Base-by-base conservation (phyloP, 2,113 vertebrate species). In the Smithornis capensis region DNA sequence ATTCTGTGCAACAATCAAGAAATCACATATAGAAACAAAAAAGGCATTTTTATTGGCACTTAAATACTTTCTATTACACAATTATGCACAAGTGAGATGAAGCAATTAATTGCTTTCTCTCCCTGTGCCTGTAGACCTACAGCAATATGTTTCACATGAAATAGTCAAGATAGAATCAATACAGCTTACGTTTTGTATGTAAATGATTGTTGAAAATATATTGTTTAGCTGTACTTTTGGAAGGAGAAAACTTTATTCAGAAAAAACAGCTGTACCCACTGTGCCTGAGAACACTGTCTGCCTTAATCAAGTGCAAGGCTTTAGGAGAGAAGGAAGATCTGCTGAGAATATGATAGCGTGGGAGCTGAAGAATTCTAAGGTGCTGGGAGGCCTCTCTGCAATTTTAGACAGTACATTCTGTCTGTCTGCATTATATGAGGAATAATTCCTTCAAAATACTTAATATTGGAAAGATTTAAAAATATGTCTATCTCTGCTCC, bases 81-180 rank as follows among this genome's bases (percentile, higher is more conserved):
- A 56, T 92, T 62, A 83, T 19, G 9, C n/a, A 64, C 23, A 65
- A 67, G 45, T 75, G 47, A 91, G 37, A 56, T 87, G 60, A 91
- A 91, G 38, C 38, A 94, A 40, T 91, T 91, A 95, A 87, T 65
- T 94, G 31, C 53, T 42, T 87, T 78, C 49, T 83, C 18, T 88
- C 35, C 5, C 4, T 40, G 49, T 15, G 25, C 64, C 40, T 76
- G 44, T 60, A 83, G 38, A 81, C 59, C 31, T 84, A 45, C n/a
- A 92, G 65, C 53, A 85, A 63, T 50, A 71, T 2, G 2, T 82
- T 95, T 92, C 45, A 45, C 4, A 6, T 37, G 65, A 68, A 94
- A 73, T 47, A 83, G 47, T 23, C 45, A 62, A 84, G 57, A 79
- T 10, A 69, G 42, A 94, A 90, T 91, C 70, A 82, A 64, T 78